phyloP scores from a whole-genome alignment of 2,113 vertebrate genomes.

The Cyanoramphus novaezelandiae region DNA sequence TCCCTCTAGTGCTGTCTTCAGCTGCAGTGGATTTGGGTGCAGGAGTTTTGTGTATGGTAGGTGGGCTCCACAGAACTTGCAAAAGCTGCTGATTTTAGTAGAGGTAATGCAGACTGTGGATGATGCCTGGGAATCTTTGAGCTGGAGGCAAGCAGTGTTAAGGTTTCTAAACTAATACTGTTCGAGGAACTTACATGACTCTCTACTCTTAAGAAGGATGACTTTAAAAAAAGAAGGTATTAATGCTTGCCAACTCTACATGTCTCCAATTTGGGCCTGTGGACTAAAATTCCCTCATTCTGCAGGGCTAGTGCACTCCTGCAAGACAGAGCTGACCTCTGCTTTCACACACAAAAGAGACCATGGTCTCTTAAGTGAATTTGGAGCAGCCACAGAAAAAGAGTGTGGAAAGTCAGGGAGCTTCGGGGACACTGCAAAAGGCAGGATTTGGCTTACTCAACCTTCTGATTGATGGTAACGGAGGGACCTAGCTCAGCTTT shows the following conservation, averaged over 20 bases:
- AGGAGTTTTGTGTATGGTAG: neutral
- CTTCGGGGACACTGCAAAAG: fast-evolving
- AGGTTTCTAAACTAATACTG: neutral
- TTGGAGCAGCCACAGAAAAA: neutral
- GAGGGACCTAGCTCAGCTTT: neutral
- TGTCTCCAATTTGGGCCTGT: neutral
- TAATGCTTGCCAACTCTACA: neutral
- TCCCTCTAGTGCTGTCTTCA: neutral
- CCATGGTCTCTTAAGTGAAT: neutral
- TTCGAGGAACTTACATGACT: neutral
- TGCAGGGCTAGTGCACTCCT: neutral
- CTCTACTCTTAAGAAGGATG: neutral
- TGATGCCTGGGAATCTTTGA: neutral
- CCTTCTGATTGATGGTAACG: neutral
- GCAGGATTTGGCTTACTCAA: neutral
- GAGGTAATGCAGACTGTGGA: neutral
- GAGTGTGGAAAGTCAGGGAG: neutral
- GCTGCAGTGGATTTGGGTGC: neutral
- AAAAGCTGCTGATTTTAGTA: neutral
- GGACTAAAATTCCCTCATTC: neutral
- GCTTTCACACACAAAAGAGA: neutral
- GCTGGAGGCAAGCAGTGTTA: neutral
- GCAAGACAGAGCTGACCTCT: neutral
- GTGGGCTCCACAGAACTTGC: neutral
- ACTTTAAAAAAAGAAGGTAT: neutral